Conservation (phyloP, 2,888 invertebrate species). For the Drosophila affinis region DNA sequence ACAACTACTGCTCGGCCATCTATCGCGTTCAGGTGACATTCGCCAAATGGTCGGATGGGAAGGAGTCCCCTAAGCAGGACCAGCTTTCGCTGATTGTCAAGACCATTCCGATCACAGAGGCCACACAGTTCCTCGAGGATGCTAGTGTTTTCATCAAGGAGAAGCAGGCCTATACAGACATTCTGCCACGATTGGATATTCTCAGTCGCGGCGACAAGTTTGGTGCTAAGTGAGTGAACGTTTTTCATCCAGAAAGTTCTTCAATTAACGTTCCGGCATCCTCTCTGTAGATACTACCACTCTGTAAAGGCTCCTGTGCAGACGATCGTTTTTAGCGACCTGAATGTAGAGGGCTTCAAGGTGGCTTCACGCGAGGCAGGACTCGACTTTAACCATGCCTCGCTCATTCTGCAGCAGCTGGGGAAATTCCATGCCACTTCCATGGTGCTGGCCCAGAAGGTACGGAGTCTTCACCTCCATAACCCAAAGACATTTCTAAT, state of each 20-base stretch:
- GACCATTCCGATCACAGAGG: conserved; percentile 75
- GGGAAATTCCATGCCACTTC: conserved; percentile 86
- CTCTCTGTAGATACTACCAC: conserved; percentile 66
- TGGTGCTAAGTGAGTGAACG: conserved; percentile 72
- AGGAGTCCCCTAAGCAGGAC: conserved; percentile 42
- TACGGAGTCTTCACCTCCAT: conserved; percentile 10
- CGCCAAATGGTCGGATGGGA: conserved; percentile 42
- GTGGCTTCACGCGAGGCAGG: conserved; percentile 85
- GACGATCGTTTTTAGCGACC: conserved; percentile 85
- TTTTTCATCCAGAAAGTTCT: not conserved
- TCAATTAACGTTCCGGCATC: not conserved
- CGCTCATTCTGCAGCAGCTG: conserved; percentile 84
- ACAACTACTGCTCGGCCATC: conserved; percentile 82
- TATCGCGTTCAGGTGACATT: conserved; percentile 73
- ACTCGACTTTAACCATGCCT: conserved; percentile 85
- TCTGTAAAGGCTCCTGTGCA: conserved; percentile 71
- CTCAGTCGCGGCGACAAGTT: conserved; percentile 76
- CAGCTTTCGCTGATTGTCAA: conserved; percentile 78
- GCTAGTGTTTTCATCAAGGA: conserved; percentile 84
- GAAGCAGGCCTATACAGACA: conserved; percentile 81
- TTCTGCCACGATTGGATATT: conserved; percentile 83
- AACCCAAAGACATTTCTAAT: too few species aligned
- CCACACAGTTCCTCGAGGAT: conserved; percentile 81
- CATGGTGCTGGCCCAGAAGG: conserved; percentile 85
- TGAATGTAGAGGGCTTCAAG: conserved; percentile 84